phyloP scores from a whole-genome alignment of 2,888 invertebrate genomes.

The Dasysyrphus tricinctus region DNA sequence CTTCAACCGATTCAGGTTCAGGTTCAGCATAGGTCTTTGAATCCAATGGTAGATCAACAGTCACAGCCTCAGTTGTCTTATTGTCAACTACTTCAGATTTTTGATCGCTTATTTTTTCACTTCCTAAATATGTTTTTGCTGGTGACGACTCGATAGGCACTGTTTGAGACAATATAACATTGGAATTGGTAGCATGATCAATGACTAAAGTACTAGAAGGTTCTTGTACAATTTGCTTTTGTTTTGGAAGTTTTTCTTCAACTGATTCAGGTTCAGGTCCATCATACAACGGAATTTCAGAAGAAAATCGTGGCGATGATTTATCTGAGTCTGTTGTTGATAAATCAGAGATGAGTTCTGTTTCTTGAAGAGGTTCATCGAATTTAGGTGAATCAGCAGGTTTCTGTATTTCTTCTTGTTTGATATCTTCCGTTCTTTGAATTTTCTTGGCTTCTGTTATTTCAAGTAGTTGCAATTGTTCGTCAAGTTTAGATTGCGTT shows the following conservation, averaged over 20 bases:
- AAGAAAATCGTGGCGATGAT: neutral
- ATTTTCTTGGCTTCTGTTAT: neutral
- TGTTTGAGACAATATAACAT: neutral
- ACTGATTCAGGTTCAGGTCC: neutral
- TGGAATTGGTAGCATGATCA: neutral
- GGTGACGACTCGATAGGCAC: neutral
- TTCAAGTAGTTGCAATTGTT: neutral
- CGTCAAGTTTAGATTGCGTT: neutral
- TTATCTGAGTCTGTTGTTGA: neutral
- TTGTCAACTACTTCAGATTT: neutral
- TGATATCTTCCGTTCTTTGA: neutral
- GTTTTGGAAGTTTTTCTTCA: neutral
- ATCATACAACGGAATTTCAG: neutral
- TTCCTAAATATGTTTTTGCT: neutral
- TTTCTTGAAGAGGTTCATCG: neutral
- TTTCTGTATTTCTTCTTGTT: neutral
- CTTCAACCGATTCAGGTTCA: neutral
- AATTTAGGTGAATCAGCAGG: neutral
- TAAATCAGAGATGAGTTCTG: accelerated
- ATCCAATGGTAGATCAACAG: neutral
- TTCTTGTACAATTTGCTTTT: neutral
- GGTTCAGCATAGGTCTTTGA: neutral
- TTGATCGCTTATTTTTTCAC: neutral
- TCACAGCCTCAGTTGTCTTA: neutral
- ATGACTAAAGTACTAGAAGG: neutral